phyloP scores from a whole-genome alignment of 2,113 vertebrate species.

The Prunella himalayana region DNA sequence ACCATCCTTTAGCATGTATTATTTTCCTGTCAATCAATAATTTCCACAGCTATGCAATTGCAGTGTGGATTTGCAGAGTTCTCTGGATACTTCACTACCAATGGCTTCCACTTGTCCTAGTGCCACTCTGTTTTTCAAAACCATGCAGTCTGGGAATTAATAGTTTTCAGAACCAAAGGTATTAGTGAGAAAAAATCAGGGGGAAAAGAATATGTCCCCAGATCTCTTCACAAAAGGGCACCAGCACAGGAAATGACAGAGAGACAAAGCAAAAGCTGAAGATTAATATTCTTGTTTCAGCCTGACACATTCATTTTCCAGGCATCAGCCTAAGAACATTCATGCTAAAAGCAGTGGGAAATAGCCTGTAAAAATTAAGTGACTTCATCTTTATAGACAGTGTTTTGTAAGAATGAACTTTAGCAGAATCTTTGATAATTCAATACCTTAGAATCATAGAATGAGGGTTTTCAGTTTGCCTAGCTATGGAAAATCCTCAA shows the following conservation, averaged over 20 bases:
- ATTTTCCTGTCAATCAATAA: slow-evolving; percentile 26
- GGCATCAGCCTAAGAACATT: slow-evolving; percentile 11
- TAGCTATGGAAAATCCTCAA: slow-evolving; percentile 8
- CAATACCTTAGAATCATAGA: neutral
- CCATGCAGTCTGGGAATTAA: neutral
- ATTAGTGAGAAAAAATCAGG: neutral
- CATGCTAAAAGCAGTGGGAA: slow-evolving; percentile 15
- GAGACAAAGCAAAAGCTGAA: neutral
- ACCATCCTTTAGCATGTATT: neutral
- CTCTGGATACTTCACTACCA: neutral
- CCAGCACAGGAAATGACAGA: neutral
- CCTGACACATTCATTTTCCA: neutral
- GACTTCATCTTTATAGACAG: neutral
- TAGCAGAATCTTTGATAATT: neutral
- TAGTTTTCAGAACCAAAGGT: neutral
- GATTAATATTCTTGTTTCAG: slow-evolving; percentile 11
- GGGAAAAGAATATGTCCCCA: neutral
- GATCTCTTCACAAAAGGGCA: neutral
- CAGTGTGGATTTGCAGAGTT: neutral
- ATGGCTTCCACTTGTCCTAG: neutral
- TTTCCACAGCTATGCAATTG: neutral
- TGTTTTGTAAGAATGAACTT: neutral
- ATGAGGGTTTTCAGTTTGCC: neutral
- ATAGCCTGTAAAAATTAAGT: neutral
- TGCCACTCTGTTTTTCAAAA: neutral